A percentile compares a stretch with the other conserved stretches of the same genome.
Conservation (phyloP, 2,888 invertebrate genomes). For the Diadegma fenestrale region DNA sequence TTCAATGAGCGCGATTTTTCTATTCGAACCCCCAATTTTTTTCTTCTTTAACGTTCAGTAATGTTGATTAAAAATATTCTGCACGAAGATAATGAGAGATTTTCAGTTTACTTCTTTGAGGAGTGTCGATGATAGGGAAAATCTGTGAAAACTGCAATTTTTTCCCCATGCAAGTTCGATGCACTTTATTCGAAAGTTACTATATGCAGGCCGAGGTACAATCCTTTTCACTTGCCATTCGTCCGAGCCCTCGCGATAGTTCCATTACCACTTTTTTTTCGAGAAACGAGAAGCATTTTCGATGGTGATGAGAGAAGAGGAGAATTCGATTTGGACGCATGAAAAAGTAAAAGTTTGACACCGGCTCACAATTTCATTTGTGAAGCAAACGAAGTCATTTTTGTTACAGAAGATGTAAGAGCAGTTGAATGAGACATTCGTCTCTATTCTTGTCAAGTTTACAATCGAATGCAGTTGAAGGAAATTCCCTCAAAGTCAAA, state of each 20-base stretch:
- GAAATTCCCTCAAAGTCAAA: neutral
- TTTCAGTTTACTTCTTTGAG: too few relatives aligned
- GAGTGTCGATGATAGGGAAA: too few relatives aligned
- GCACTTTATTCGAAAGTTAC: neutral
- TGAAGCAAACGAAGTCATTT: slow-evolving; percentile 33
- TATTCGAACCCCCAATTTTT: too few relatives aligned
- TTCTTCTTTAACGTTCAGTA: too few relatives aligned
- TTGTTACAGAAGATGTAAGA: slow-evolving; percentile 34
- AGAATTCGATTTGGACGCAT: slow-evolving; percentile 60
- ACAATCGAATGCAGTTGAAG: neutral
- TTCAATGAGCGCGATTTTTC: too few relatives aligned
- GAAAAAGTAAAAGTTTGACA: slow-evolving; percentile 54
- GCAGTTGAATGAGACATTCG: slow-evolving; percentile 13
- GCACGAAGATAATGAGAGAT: too few relatives aligned
- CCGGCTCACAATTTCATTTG: slow-evolving; percentile 17
- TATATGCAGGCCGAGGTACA: slow-evolving; percentile 37
- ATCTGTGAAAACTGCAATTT: too few relatives aligned
- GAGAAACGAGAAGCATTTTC: slow-evolving; percentile 33
- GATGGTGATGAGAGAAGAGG: slow-evolving; percentile 26
- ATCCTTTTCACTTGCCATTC: slow-evolving; percentile 46
- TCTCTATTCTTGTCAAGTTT: slow-evolving; percentile 5
- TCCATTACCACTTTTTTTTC: slow-evolving; percentile 59
- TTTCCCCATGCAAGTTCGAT: neutral
- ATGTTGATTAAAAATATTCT: too few relatives aligned
- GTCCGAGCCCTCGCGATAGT: slow-evolving; percentile 52